These are phyloP conservation scores for Zaprionus obscuricornis DNA, from an alignment of 2,888 invertebrate genomes.

Conservation along the genomic window DNA sequence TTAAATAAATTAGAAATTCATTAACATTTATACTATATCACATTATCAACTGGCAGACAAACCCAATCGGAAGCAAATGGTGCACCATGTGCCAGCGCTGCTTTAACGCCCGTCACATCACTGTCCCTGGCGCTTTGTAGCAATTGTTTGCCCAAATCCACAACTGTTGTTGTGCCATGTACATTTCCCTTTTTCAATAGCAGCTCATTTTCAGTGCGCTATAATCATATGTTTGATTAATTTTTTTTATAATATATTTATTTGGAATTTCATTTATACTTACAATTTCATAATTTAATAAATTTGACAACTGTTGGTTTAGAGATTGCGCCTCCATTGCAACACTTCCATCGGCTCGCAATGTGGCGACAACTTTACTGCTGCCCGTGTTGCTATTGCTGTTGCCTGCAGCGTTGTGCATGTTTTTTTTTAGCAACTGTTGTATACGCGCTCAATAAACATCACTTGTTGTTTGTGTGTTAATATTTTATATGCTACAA, in stretches of 20 bases:
- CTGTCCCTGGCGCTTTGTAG: constrained; percentile 91
- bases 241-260: background rate
- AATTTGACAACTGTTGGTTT: constrained; percentile 65
- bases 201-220: constrained; percentile 78
- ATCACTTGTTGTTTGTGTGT: constrained; percentile 44
- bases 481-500: constrained; percentile 39
- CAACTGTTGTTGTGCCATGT: constrained; percentile 78
- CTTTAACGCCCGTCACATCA: constrained; percentile 89
- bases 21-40: background rate
- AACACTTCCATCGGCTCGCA: constrained; percentile 80
- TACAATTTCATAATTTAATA: constrained; percentile 79
- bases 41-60: constrained; percentile 68
- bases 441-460: constrained; percentile 30
- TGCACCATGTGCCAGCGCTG: constrained; percentile 92
- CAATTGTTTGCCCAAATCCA: constrained; percentile 93
- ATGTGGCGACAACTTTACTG: constrained; percentile 80
- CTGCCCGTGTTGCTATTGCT: constrained; percentile 7
- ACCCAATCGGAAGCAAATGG: constrained; percentile 98
- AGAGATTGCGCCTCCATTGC: constrained; percentile 64
- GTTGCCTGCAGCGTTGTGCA: constrained; percentile 61
- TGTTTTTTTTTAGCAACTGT: constrained; percentile 50
- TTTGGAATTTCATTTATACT: constrained; percentile 36
- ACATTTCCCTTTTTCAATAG: constrained; percentile 53
- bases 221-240: background rate
- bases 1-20: constrained; percentile 13